phyloP scores from a whole-genome alignment of 1,140 invertebrate genomes.

The Charaxes varanes region DNA sequence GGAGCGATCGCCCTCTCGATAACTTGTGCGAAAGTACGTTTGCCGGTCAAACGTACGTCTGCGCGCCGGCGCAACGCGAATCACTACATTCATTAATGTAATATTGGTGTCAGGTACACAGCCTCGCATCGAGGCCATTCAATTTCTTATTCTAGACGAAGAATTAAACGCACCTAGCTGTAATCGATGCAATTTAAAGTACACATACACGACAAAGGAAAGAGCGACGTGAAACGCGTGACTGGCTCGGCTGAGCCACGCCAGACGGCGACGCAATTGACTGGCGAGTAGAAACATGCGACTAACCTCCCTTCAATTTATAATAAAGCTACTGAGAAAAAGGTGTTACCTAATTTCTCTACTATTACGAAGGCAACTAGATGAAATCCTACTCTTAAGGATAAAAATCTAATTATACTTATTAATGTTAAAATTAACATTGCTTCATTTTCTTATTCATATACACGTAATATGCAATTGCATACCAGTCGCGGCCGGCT shows the following conservation, averaged over 20 bases:
- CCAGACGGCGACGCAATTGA: slow-evolving; percentile 60
- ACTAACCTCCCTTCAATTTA: slow-evolving; percentile 41
- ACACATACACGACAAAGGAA: slow-evolving; percentile 24
- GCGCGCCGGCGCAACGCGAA: slow-evolving; percentile 27
- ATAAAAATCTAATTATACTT: slow-evolving; percentile 71
- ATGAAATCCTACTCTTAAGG: slow-evolving; percentile 72
- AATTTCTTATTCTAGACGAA: slow-evolving; percentile 49
- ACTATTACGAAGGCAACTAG: slow-evolving; percentile 71
- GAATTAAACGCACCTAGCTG: slow-evolving; percentile 49
- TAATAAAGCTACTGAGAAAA: slow-evolving; percentile 68
- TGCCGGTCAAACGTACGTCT: slow-evolving; percentile 16
- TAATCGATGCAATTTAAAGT: slow-evolving; percentile 36
- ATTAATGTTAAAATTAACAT: slow-evolving; percentile 73
- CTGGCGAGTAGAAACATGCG: slow-evolving; percentile 48
- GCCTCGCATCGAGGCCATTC: slow-evolving; percentile 47
- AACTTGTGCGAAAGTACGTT: slow-evolving; percentile 46
- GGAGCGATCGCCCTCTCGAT: slow-evolving; percentile 15
- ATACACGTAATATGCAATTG: slow-evolving; percentile 34
- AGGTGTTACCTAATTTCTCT: slow-evolving; percentile 69
- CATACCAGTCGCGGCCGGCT: slow-evolving; percentile 20
- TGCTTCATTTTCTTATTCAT: slow-evolving; percentile 62
- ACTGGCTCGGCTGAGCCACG: slow-evolving; percentile 18
- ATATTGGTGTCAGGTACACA: slow-evolving; percentile 64
- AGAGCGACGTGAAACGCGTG: slow-evolving; percentile 18
- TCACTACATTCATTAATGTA: slow-evolving; percentile 38